Percentiles rank a stretch among this genome's conserved stretches.
Evolutionary conservation across 2,797 vertebrate genomes (phyloP).

Genomic region (Smutsia temminckii): DNA sequence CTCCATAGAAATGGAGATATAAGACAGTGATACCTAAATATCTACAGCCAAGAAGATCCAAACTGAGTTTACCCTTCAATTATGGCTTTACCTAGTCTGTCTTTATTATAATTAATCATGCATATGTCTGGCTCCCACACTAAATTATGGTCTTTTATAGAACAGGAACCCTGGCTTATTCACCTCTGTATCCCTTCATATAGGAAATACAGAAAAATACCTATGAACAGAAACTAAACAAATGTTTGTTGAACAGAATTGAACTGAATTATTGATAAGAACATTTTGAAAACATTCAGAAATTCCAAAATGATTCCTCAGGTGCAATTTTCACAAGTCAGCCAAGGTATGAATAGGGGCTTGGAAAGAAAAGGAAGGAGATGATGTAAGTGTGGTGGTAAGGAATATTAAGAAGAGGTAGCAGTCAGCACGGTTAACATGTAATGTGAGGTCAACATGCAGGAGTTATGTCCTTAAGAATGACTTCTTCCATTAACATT

Average conservation of each 20-base stretch:
- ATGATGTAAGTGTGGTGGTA: neutral
- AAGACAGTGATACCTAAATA: neutral
- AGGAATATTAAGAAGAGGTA: neutral
- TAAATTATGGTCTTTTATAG: slow-evolving; percentile 24
- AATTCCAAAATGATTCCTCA: slow-evolving; percentile 37
- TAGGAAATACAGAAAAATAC: neutral
- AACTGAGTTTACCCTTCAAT: neutral
- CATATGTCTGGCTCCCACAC: neutral
- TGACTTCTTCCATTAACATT: neutral
- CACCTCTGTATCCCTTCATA: neutral
- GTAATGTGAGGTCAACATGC: neutral
- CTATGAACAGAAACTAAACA: slow-evolving; percentile 33
- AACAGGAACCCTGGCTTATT: neutral
- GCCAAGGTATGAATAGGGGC: neutral
- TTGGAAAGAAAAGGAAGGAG: neutral
- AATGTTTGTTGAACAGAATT: slow-evolving; percentile 59
- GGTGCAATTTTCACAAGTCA: slow-evolving; percentile 39
- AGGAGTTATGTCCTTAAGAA: neutral
- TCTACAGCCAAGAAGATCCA: slow-evolving; percentile 3
- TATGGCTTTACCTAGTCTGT: neutral
- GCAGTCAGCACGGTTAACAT: neutral
- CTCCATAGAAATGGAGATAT: neutral
- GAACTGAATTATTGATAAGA: slow-evolving; percentile 65
- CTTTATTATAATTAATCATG: slow-evolving; percentile 59
- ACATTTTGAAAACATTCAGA: slow-evolving; percentile 40